Evolutionary conservation across 1,140 invertebrate species (phyloP), one percentile per base, ranked within the genome.

Genomic region (Stegodyphus dumicola): DNA sequence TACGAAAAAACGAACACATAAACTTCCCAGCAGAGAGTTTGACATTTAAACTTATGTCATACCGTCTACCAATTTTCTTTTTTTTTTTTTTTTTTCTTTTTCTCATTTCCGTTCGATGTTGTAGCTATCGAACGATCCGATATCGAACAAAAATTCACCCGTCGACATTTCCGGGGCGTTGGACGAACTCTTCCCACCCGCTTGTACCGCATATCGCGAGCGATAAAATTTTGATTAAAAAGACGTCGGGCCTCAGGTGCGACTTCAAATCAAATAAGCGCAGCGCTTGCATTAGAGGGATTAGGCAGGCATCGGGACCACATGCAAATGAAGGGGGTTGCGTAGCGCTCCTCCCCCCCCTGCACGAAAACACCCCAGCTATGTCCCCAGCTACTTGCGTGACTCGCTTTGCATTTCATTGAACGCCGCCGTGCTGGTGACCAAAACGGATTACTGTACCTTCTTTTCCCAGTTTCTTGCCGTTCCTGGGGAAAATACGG

Each of bases 181-280:
- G 33, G 33, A 33, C 33, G 33, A 33, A 33, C 33, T 33, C 33
- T 33, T 33, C 33, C 33, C 33, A 33, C 33, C 33, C 33, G 33
- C 33, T 33, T 33, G 33, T 33, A 33, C 33, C 33, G 3, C 33
- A 9, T 15, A 15, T 60, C 56, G 9, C 15, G 4, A 60, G 56
- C 53, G 78, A 71, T 70, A 80, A 80, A 80, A 80, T 80, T 80
- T 80, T 80, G 78, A 52, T 80, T 80, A 80, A 80, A 80, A 80
- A 80, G 78, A 52, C 54, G 67, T 53, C 51, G 54, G 78, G 78
- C 15, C 78, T 80, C 78, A 80, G 78, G 78, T 80, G 78, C 67
- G 69, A 70, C 67, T 80, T 51, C 78, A 80, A 80, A 80, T 80
- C 78, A 80, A 80, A 80, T 80, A 80, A 80, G 78, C 78, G 78